Percentiles rank a stretch among this genome's conserved stretches.
phyloP scores from a whole-genome alignment of 2,888 invertebrate species.

The Drosophila paramelanica region DNA sequence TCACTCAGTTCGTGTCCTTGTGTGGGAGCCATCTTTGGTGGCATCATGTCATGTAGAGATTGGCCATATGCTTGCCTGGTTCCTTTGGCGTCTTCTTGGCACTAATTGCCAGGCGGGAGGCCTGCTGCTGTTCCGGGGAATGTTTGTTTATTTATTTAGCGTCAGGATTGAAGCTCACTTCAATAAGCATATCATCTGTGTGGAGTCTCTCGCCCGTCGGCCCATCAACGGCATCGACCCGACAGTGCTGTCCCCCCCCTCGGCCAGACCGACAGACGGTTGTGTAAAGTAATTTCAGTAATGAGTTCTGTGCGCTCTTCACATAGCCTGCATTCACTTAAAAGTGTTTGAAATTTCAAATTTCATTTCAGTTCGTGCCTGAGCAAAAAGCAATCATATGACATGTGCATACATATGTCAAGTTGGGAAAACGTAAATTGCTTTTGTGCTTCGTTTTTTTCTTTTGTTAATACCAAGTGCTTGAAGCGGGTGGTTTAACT shows the following conservation, averaged over 20 bases:
- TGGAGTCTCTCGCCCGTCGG: conserved; percentile 6
- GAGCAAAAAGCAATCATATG: conserved; percentile 65
- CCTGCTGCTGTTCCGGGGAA: conserved; percentile 11
- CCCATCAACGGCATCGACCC: conserved; percentile 13
- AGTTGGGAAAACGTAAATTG: conserved; percentile 60
- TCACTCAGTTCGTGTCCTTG: conserved; percentile 25
- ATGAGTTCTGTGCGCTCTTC: conserved; percentile 67
- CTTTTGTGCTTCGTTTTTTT: conserved; percentile 45
- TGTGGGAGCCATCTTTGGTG: conserved; percentile 3
- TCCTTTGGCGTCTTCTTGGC: conserved; percentile 2
- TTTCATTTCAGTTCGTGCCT: conserved; percentile 55
- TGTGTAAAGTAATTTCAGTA: conserved; percentile 79
- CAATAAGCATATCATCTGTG: conserved; percentile 67
- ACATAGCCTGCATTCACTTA: conserved; percentile 48
- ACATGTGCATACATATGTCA: conserved; percentile 55
- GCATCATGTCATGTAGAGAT: conserved; percentile 18
- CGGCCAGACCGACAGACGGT: conserved; percentile 13
- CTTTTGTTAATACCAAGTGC: conserved; percentile 1
- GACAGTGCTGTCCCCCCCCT: conserved; percentile 8
- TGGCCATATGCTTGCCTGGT: conserved; percentile 25
- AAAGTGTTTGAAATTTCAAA: conserved; percentile 78
- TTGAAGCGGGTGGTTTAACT: conserved; percentile 15
- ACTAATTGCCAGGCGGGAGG: conserved; percentile 43
- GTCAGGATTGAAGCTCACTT: conserved; percentile 51
- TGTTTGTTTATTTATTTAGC: conserved; percentile 64